Conservation (phyloP, 2,888 invertebrate genomes). For the Tetragnatha montana region DNA sequence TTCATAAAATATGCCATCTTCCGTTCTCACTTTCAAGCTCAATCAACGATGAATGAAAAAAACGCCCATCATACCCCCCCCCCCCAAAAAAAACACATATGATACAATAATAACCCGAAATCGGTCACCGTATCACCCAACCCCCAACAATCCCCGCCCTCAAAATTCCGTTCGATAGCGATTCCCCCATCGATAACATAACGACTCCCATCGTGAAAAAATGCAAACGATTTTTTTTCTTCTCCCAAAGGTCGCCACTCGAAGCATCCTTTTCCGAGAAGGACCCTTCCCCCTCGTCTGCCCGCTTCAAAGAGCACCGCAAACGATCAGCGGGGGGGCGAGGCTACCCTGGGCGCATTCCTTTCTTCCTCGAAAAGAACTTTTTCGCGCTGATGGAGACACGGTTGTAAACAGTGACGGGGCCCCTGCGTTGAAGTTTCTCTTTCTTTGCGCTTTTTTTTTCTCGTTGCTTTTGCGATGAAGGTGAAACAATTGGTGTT, state of each 20-base stretch:
- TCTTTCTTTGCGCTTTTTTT: neutral
- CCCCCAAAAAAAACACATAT: no score
- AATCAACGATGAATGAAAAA: no score
- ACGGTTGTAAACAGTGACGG: neutral
- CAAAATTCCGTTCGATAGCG: neutral
- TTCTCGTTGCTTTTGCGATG: neutral
- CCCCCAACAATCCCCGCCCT: neutral
- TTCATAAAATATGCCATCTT: no score
- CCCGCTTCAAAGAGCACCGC: neutral
- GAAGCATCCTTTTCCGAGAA: neutral
- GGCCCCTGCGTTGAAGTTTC: neutral
- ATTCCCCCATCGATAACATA: neutral
- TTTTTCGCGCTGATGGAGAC: neutral
- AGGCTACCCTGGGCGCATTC: neutral
- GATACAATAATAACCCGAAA: neutral
- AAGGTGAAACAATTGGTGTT: neutral
- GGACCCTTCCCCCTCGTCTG: neutral
- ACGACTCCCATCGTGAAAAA: neutral
- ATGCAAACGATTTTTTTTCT: neutral
- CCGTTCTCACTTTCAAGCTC: no score
- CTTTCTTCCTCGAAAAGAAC: neutral
- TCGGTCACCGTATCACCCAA: neutral
- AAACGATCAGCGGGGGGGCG: neutral
- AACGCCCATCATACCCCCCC: no score
- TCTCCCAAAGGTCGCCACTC: neutral